Percentiles rank a stretch among this genome's conserved stretches.
These are phyloP conservation scores for Chloroclystis v-ata DNA, from an alignment of 2,888 invertebrate species.

Conservation along the genomic window DNA sequence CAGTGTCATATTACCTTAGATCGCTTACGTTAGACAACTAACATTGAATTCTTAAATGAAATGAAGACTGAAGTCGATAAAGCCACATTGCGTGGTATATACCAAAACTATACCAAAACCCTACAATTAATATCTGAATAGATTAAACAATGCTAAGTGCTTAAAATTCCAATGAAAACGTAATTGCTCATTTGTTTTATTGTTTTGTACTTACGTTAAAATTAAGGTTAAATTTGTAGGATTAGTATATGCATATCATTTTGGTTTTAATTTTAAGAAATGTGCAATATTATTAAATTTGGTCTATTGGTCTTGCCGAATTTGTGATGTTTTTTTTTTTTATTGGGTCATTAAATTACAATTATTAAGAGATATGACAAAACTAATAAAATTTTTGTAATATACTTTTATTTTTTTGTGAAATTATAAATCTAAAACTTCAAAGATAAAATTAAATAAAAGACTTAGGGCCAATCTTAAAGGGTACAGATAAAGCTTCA, in stretches of 20 bases:
- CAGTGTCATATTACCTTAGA: no score
- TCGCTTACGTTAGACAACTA: no score
- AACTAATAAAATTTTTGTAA: not conserved
- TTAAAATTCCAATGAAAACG: not conserved
- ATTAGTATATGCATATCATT: constrained; percentile 61
- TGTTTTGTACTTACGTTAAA: not conserved
- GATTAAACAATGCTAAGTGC: not conserved
- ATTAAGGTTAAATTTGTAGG: constrained; percentile 9
- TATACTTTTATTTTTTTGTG: not conserved
- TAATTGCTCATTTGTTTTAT: not conserved
- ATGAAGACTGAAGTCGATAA: constrained; percentile 25
- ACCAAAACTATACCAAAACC: constrained; percentile 32
- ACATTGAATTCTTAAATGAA: not conserved
- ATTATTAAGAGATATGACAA: not conserved
- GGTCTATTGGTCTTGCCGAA: constrained; percentile 50
- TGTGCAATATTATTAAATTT: constrained; percentile 60
- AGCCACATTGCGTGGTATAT: constrained; percentile 17
- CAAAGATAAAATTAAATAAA: no score
- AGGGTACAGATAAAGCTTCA: no score
- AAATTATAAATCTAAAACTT: not conserved
- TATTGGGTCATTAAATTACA: constrained; percentile 3
- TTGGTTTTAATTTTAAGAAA: constrained; percentile 38
- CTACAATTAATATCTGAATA: not conserved
- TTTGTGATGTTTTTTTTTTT: constrained; percentile 42
- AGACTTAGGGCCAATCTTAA: no score